phyloP scores from a whole-genome alignment of 2,888 invertebrate genomes.

The Cremastinae sp. region DNA sequence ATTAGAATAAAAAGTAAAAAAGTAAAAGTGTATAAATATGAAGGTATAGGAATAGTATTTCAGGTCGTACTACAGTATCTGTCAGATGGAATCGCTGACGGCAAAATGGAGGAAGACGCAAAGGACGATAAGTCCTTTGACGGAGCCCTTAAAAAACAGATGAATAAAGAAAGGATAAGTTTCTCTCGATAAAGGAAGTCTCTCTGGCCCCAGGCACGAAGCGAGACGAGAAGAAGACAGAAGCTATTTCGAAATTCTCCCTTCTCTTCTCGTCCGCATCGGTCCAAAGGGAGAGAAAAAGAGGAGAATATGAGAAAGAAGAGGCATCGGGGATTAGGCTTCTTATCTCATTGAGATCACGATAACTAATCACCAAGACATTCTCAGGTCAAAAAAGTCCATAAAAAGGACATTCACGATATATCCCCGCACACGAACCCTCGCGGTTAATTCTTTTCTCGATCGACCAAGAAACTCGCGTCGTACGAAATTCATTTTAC shows the following conservation, averaged over 20 bases:
- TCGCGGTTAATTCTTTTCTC: conserved; percentile 45
- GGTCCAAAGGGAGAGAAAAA: not conserved
- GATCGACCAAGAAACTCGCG: conserved; percentile 3
- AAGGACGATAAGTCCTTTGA: conserved; percentile 32
- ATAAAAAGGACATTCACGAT: conserved; percentile 10
- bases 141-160: conserved; percentile 46
- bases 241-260: conserved; percentile 32
- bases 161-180: conserved; percentile 51
- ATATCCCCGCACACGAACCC: conserved; percentile 44
- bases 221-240: conserved; percentile 12
- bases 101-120: conserved; percentile 23
- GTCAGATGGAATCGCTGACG: conserved; percentile 30
- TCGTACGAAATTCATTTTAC: conserved; percentile 11
- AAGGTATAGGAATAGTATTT: not conserved
- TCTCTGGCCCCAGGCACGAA: conserved; percentile 19
- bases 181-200: conserved; percentile 17
- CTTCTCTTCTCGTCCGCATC: too few species aligned
- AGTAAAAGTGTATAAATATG: too few species aligned
- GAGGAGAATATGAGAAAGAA: conserved; percentile 39
- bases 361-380: conserved; percentile 47
- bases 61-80: conserved; percentile 14
- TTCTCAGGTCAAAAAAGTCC: conserved; percentile 34
- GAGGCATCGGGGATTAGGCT: conserved; percentile 48
- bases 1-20: too few species aligned
- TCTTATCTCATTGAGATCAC: conserved; percentile 54